These are phyloP conservation scores for Hirtodrosophila duncani DNA, from an alignment of 2,888 invertebrate genomes.

Conservation along the genomic window DNA sequence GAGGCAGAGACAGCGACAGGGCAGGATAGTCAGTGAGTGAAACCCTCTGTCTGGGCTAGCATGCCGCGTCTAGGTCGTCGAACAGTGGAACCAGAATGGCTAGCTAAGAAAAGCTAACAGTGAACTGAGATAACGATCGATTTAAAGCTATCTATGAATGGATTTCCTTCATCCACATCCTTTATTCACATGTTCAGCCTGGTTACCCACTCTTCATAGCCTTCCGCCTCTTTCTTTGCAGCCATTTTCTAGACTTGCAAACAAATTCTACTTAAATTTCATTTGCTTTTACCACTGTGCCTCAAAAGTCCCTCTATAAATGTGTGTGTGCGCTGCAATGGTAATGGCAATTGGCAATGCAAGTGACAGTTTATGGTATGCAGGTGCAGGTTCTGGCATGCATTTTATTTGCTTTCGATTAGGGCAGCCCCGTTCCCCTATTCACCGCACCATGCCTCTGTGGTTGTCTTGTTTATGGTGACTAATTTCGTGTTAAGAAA, in stretches of 20 bases:
- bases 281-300: no score
- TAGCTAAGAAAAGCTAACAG: no score
- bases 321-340: constrained; percentile 26
- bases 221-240: no score
- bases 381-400: constrained; percentile 65
- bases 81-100: constrained; percentile 18
- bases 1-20: constrained; percentile 19
- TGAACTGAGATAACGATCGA: no score
- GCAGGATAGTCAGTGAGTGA: no score
- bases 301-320: constrained; percentile 9
- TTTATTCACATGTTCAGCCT: no score
- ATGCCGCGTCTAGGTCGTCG: constrained; percentile 14
- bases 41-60: constrained; percentile 14
- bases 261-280: no score
- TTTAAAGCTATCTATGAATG: no score
- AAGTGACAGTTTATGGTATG: constrained; percentile 70
- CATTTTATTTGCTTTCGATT: constrained; percentile 71
- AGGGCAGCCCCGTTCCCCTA: constrained; percentile 36
- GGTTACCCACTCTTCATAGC: no score
- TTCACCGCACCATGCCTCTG: constrained; percentile 5
- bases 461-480: constrained; percentile 67
- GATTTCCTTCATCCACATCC: no score
- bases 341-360: no score
- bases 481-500: constrained; percentile 71
- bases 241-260: no score